phyloP scores from a whole-genome alignment of 2,888 invertebrate species.

The Coenonympha arcania region DNA sequence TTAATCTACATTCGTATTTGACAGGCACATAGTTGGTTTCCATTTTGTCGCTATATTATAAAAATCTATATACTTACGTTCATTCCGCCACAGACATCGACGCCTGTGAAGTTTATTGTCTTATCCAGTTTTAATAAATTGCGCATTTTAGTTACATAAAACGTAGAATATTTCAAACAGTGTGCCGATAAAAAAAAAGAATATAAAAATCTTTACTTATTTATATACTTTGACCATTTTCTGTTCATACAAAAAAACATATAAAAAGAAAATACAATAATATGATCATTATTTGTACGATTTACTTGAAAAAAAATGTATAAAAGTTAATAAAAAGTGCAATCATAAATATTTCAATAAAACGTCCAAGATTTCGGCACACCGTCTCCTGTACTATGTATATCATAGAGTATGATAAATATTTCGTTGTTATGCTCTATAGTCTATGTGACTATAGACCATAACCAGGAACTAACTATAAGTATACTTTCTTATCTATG shows the following conservation, averaged over 20 bases:
- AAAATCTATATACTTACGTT: slow-evolving; percentile 15
- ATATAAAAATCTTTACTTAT: neutral
- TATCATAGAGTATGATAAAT: neutral
- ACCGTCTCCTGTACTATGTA: neutral
- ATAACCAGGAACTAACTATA: too few species aligned
- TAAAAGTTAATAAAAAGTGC: neutral
- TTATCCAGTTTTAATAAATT: neutral
- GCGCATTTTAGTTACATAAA: neutral
- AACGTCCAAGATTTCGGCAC: neutral
- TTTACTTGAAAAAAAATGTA: too few species aligned
- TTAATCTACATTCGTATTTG: slow-evolving; percentile 23
- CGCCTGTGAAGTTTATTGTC: slow-evolving; percentile 2
- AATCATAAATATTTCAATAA: neutral
- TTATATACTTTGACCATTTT: neutral
- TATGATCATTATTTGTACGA: too few species aligned
- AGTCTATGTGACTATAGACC: too few species aligned
- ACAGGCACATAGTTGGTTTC: slow-evolving; percentile 36
- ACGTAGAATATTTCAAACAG: neutral
- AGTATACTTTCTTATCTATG: too few species aligned
- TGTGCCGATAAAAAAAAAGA: neutral
- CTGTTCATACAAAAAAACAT: neutral
- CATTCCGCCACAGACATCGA: neutral
- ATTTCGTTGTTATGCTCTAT: neutral
- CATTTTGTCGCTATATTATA: slow-evolving; percentile 22
- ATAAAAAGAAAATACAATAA: neutral